Base-by-base conservation (phyloP, 2,888 invertebrate genomes). In the Meghimatium bilineatum region DNA sequence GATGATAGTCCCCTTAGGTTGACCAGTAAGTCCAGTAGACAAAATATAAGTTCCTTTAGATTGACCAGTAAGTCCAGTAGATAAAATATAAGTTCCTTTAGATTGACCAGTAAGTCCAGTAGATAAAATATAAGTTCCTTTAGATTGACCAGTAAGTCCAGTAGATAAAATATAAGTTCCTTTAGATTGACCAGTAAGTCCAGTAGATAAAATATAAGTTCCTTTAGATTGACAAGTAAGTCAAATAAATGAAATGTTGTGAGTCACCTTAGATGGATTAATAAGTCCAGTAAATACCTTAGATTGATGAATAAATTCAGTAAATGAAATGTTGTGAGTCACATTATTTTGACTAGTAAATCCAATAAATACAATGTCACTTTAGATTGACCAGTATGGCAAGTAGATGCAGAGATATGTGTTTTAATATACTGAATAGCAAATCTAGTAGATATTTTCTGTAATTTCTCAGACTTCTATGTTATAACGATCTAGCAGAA, bases 1-100 rank as follows among this genome's bases (percentile, higher is more conserved):
- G 92, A 93, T 87, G 93, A 91, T 26, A 90, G 89, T 79, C 90
- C 92, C n/a, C 85, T 94, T n/a, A 91, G 91, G 86, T 86, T 93
- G 36, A 89, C 88, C 26, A 90, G 93, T 93, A 89, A 90, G 92
- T 89, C 12, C 14, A 60, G 26, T 34, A 38, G 10, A 49, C 29
- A 10, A 26, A 44, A 23, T 56, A 5, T n/a, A n/a, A n/a, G 44
- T 44, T 44, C 12, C 44, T 12, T 44, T 44, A 44, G 44, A 44
- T 44, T 44, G 44, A 44, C 44, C 44, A 44, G 5, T 44, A 44
- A 44, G 44, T 44, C 44, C n/a, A n/a, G n/a, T n/a, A n/a, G n/a
- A n/a, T n/a, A n/a, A n/a, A n/a, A n/a, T n/a, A n/a, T n/a, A n/a
- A n/a, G n/a, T n/a, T n/a, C 17, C 17, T 17, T 23, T 56, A 23